Conservation (phyloP, 2,888 invertebrate genomes). For the Melieria omissa region DNA sequence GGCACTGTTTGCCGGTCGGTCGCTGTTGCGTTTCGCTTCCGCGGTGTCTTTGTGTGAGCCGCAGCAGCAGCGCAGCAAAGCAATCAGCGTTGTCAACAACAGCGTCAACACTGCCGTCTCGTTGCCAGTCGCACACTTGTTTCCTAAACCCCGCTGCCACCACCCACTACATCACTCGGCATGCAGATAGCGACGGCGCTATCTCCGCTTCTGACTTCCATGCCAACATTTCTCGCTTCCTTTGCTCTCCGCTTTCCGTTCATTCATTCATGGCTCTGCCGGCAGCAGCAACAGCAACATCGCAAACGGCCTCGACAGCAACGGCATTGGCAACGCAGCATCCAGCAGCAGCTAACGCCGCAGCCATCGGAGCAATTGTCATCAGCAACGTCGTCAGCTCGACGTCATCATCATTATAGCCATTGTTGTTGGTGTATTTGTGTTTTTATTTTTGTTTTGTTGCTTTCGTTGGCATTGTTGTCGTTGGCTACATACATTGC, state of each 20-base stretch:
- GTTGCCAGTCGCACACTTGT: not conserved
- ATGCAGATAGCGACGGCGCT: not conserved
- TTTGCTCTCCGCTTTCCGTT: too few species aligned
- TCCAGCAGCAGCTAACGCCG: not conserved
- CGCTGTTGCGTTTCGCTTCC: not conserved
- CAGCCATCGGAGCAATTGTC: not conserved
- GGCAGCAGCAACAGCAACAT: not conserved
- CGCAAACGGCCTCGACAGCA: conserved; percentile 23
- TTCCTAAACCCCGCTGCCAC: too few species aligned
- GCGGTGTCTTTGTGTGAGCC: not conserved
- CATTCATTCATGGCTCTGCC: not conserved
- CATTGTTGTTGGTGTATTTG: conserved; percentile 17
- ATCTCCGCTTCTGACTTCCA: not conserved
- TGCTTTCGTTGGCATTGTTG: conserved; percentile 39
- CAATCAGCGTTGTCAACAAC: conserved; percentile 26
- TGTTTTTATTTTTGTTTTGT: conserved; percentile 32
- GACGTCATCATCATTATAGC: conserved; percentile 7
- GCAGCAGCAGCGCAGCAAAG: not conserved
- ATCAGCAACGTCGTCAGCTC: conserved; percentile 27
- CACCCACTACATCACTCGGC: not conserved
- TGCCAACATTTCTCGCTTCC: not conserved
- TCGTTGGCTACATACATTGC: conserved; percentile 12
- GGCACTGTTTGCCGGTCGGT: too few species aligned
- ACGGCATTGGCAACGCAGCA: not conserved
- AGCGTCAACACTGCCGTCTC: conserved; percentile 2